Percentiles rank a stretch among this genome's conserved stretches.
These are phyloP conservation scores for Paracyclopina nana DNA, from an alignment of 1,140 invertebrate species.

Conservation along the genomic window DNA sequence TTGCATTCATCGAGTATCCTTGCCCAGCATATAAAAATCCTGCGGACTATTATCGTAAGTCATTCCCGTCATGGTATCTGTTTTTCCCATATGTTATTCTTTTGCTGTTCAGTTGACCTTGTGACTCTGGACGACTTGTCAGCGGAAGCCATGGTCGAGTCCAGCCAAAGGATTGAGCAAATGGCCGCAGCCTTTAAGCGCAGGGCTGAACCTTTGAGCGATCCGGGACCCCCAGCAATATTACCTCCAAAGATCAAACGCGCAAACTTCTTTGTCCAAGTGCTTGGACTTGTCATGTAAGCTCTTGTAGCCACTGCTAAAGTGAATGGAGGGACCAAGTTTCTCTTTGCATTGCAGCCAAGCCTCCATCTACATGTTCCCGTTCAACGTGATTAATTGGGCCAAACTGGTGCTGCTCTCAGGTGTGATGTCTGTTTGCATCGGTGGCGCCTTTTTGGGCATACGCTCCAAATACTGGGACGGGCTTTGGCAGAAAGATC, in stretches of 20 bases:
- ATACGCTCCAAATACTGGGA: constrained; percentile 48
- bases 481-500: constrained; percentile 21
- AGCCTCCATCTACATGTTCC: constrained; percentile 57
- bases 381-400: constrained; percentile 56
- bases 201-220: constrained; percentile 41
- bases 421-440: constrained; percentile 51
- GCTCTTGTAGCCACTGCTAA: constrained; percentile 22
- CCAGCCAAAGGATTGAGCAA: constrained; percentile 72
- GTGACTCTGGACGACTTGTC: constrained; percentile 80
- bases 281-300: constrained; percentile 48
- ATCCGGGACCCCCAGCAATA: constrained; percentile 50
- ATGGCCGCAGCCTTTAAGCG: constrained; percentile 55
- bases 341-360: constrained; percentile 31
- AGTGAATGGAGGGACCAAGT: not conserved
- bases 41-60: constrained; percentile 73
- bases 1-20: constrained; percentile 76
- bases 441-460: constrained; percentile 76
- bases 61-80: constrained; percentile 3
- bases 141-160: constrained; percentile 77
- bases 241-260: constrained; percentile 41
- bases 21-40: constrained; percentile 90
- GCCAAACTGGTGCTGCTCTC: constrained; percentile 51
- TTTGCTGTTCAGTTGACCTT: constrained; percentile 49
- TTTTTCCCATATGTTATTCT: constrained; percentile 3
- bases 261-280: constrained; percentile 39